These are phyloP conservation scores for Merluccius polli DNA, from an alignment of 2,797 vertebrate species.

Conservation along the genomic window DNA sequence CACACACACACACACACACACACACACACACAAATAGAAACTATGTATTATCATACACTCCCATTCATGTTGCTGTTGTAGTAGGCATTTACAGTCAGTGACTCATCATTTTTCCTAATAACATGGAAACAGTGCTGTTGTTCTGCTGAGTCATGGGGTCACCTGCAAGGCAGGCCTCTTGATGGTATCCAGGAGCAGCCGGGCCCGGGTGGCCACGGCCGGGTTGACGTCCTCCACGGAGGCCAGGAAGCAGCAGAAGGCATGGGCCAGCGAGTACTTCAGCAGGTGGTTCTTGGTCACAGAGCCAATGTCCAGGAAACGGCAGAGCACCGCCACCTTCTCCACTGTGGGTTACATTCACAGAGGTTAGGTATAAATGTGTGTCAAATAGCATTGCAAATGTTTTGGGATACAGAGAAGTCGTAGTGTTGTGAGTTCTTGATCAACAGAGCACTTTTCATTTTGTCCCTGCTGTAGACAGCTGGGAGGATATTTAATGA, in stretches of 20 bases:
- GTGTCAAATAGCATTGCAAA: background rate
- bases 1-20: constrained; percentile 16
- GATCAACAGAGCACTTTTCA: background rate
- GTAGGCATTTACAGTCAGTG: background rate
- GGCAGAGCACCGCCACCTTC: constrained; percentile 94
- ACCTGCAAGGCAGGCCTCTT: constrained; percentile 96
- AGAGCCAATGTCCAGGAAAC: constrained; percentile 95
- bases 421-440: background rate
- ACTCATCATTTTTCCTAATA: background rate
- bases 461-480: background rate
- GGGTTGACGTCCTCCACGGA: constrained; percentile 98
- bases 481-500: background rate
- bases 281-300: constrained; percentile 96
- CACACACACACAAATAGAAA: background rate
- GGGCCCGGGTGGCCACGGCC: constrained; percentile 92
- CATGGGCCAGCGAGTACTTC: constrained; percentile 94
- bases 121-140: background rate
- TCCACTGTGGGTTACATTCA: constrained; percentile 76
- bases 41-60: background rate
- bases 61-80: background rate
- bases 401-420: background rate
- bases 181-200: constrained; percentile 93
- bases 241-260: constrained; percentile 96
- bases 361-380: background rate
- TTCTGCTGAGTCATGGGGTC: constrained; percentile 7